Conservation (phyloP, 2,888 invertebrate genomes). For the Polydrusus pterygomalis region DNA sequence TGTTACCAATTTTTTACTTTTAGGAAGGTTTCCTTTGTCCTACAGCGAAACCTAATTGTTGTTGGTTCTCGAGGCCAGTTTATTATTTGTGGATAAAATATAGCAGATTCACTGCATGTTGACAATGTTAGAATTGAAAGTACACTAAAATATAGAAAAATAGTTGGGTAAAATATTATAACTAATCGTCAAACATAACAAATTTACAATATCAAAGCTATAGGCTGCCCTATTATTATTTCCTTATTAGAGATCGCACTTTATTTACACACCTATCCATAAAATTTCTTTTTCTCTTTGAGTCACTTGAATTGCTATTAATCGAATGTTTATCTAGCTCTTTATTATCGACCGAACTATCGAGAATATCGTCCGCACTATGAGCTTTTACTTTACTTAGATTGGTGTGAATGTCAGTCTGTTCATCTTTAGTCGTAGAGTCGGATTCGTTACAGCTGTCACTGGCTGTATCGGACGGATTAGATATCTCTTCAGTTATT, state of each 20-base stretch:
- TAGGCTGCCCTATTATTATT: constrained; percentile 58
- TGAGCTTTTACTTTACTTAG: constrained; percentile 60
- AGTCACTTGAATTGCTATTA: constrained; percentile 72
- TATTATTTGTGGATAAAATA: too few relatives aligned
- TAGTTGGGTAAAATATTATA: constrained; percentile 19
- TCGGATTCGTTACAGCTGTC: constrained; percentile 68
- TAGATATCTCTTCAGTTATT: constrained; percentile 59
- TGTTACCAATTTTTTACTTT: too few relatives aligned
- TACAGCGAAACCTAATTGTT: too few relatives aligned
- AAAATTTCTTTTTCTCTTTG: constrained; percentile 85
- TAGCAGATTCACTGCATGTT: too few relatives aligned
- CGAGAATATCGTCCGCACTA: constrained; percentile 61
- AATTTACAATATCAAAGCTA: constrained; percentile 53
- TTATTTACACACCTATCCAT: constrained; percentile 90
- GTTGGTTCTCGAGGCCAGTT: too few relatives aligned
- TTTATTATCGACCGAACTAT: constrained; percentile 61
- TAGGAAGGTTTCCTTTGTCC: too few relatives aligned
- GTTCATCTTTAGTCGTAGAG: constrained; percentile 64
- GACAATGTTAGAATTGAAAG: background rate
- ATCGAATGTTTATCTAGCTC: constrained; percentile 57
- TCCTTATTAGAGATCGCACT: constrained; percentile 83
- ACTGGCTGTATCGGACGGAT: constrained; percentile 67
- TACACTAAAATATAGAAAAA: background rate
- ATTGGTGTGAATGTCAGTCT: constrained; percentile 62
- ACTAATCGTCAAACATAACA: constrained; percentile 52